phyloP scores from a whole-genome alignment of 2,113 vertebrate species.

The Eretmochelys imbricata region DNA sequence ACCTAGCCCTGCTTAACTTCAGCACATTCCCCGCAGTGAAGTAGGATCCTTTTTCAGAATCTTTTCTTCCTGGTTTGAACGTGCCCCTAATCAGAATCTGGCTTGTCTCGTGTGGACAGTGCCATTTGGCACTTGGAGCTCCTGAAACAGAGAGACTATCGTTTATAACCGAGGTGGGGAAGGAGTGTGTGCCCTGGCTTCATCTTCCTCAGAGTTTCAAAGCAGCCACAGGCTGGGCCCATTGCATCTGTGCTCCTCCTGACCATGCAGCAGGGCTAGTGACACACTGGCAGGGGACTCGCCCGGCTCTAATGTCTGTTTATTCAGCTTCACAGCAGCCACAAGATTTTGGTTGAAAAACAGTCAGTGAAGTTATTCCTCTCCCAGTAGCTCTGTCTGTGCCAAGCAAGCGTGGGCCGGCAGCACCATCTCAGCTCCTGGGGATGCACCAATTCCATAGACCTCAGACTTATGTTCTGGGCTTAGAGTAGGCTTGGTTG shows the following conservation, averaged over 20 bases:
- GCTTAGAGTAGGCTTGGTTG: not conserved
- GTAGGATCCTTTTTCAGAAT: not conserved
- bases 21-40: not conserved
- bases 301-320: not conserved
- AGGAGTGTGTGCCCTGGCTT: not conserved
- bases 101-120: not conserved
- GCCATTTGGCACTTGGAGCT: not conserved
- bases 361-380: not conserved
- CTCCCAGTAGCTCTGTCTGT: not conserved
- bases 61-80: not conserved
- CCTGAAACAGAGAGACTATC: not conserved
- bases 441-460: not conserved
- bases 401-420: not conserved
- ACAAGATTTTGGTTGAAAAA: not conserved
- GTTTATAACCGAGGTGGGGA: not conserved
- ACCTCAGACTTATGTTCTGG: not conserved
- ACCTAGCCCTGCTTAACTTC: not conserved
- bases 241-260: fast-evolving
- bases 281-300: not conserved
- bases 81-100: not conserved
- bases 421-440: not conserved
- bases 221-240: not conserved
- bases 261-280: not conserved
- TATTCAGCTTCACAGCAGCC: not conserved
- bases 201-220: not conserved